Percentiles rank a stretch among this genome's conserved stretches.
phyloP scores from a whole-genome alignment of 2,797 vertebrate genomes.

The Thaleichthys pacificus region DNA sequence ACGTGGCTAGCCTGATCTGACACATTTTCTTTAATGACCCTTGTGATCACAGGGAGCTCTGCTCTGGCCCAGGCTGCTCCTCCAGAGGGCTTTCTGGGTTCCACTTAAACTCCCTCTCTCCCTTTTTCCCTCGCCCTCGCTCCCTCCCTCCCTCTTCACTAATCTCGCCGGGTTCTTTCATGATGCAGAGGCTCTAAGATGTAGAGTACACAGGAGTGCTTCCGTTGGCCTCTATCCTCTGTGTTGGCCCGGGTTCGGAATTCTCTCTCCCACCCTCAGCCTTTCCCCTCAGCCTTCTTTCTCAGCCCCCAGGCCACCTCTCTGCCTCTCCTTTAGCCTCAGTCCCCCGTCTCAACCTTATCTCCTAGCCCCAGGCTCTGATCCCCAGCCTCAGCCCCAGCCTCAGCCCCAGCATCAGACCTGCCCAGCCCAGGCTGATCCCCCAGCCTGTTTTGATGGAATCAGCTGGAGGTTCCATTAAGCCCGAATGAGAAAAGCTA shows the following conservation, averaged over 20 bases:
- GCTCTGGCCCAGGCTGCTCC: conserved; percentile 55
- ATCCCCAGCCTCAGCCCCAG: neutral
- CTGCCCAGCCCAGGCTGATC: neutral
- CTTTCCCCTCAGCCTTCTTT: neutral
- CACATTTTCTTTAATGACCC: conserved; percentile 66
- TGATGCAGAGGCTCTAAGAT: too few species aligned
- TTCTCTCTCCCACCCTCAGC: too few species aligned
- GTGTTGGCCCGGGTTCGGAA: too few species aligned
- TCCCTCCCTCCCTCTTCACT: neutral
- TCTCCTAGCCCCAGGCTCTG: too few species aligned
- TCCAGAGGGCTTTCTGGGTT: conserved; percentile 46
- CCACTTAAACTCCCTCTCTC: neutral
- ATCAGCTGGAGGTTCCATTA: conserved; percentile 66
- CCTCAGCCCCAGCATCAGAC: neutral
- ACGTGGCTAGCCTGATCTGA: conserved; percentile 1
- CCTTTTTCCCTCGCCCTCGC: neutral
- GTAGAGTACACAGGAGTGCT: too few species aligned
- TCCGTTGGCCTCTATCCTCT: too few species aligned
- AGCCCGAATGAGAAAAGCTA: conserved; percentile 51
- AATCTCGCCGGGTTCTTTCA: too few species aligned
- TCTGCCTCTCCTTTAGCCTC: too few species aligned
- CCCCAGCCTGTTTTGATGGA: conserved; percentile 44
- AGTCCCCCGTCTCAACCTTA: too few species aligned
- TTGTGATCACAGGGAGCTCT: conserved; percentile 53
- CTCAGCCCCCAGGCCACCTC: neutral